A percentile compares a stretch with the other conserved stretches of the same genome.
Conservation (phyloP, 2,888 invertebrate genomes). For the Lamproptera curius region DNA sequence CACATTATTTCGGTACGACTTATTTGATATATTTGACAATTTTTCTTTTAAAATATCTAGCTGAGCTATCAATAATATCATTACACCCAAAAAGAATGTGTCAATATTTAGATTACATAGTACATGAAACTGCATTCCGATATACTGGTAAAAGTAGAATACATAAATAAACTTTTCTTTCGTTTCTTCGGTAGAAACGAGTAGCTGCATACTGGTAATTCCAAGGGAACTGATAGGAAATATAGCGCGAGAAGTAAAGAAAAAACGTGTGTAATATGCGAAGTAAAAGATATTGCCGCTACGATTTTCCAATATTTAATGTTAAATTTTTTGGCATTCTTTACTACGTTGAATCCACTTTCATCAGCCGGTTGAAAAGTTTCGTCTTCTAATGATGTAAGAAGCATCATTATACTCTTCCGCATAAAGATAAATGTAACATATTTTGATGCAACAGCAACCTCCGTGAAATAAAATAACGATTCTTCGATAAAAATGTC, state of each 20-base stretch:
- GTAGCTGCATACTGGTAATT: slow-evolving; percentile 43
- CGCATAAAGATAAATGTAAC: slow-evolving; percentile 39
- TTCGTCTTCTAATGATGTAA: slow-evolving; percentile 42
- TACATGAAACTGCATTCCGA: slow-evolving; percentile 46
- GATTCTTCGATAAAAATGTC: slow-evolving; percentile 46
- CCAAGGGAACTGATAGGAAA: slow-evolving; percentile 31
- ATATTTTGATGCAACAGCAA: slow-evolving; percentile 41
- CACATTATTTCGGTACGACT: background rate
- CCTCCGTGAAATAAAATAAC: slow-evolving; percentile 47
- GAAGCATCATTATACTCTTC: slow-evolving; percentile 34
- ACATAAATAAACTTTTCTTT: slow-evolving; percentile 38
- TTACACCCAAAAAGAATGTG: slow-evolving; percentile 46
- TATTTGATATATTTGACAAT: slow-evolving; percentile 37
- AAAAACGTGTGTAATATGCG: slow-evolving; percentile 34
- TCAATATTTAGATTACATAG: slow-evolving; percentile 46
- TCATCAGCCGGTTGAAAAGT: slow-evolving; percentile 40
- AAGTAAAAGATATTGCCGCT: slow-evolving; percentile 34
- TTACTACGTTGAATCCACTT: slow-evolving; percentile 34
- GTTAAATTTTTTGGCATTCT: slow-evolving; percentile 41
- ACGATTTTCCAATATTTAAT: slow-evolving; percentile 42
- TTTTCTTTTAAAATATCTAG: slow-evolving; percentile 48
- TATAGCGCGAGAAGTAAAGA: slow-evolving; percentile 39
- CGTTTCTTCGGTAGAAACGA: slow-evolving; percentile 42
- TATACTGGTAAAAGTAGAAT: slow-evolving; percentile 47
- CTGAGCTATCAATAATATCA: slow-evolving; percentile 50